Evolutionary conservation across 2,113 vertebrate species (phyloP).

Genomic region (Vulpes vulpes): DNA sequence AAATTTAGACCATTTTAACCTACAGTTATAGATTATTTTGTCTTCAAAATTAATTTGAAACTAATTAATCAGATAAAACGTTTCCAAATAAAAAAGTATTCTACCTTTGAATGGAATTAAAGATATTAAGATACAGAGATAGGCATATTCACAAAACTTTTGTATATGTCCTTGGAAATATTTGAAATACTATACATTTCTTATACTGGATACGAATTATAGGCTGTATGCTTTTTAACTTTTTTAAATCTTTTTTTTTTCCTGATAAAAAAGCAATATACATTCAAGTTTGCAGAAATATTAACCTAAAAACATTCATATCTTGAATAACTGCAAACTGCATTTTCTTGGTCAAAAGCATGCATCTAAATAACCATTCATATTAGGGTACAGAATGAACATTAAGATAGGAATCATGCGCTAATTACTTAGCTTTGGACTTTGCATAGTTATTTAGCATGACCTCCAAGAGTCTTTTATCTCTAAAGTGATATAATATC

Average conservation of each 20-base stretch:
- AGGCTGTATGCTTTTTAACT: not conserved
- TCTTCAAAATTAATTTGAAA: slow-evolving; percentile 43
- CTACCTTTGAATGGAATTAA: not conserved
- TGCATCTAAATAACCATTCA: not conserved
- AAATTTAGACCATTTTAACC: not conserved
- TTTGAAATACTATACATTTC: not conserved
- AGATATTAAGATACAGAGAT: not conserved
- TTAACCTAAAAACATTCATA: not conserved
- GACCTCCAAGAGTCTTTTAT: not conserved
- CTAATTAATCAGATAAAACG: not conserved
- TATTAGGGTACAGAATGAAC: not conserved
- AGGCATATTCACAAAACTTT: not conserved
- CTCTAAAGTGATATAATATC: not conserved
- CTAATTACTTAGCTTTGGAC: not conserved
- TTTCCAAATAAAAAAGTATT: not conserved
- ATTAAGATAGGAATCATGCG: not conserved
- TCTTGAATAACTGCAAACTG: not conserved
- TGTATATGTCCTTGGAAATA: not conserved
- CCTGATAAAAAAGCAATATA: not conserved
- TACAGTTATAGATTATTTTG: not conserved
- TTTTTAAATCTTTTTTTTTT: not conserved
- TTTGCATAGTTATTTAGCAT: not conserved
- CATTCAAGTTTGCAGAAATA: not conserved
- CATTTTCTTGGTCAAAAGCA: not conserved
- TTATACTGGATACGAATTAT: not conserved